Conservation (phyloP, 2,797 vertebrate species). For the Carcharodon carcharias region DNA sequence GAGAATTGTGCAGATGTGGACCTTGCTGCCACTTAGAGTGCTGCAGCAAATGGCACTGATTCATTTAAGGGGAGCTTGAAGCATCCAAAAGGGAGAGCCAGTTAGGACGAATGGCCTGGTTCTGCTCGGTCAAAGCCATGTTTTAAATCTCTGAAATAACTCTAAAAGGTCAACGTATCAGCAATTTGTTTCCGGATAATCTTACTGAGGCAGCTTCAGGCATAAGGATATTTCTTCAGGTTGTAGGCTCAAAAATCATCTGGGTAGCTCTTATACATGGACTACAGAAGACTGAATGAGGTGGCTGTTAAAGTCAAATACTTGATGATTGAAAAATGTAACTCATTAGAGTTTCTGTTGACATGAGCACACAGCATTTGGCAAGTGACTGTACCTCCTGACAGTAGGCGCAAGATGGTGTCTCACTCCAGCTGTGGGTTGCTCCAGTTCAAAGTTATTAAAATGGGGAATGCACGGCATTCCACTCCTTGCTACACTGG, state of each 20-base stretch:
- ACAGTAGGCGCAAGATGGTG: neutral
- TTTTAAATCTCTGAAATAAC: no score
- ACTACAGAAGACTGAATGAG: neutral
- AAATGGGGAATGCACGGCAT: neutral
- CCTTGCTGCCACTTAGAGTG: no score
- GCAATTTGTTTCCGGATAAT: neutral
- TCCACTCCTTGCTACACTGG: neutral
- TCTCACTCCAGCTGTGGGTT: neutral
- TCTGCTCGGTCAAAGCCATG: neutral
- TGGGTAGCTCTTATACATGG: neutral
- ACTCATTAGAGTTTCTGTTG: neutral
- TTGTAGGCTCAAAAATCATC: neutral
- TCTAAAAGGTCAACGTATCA: neutral
- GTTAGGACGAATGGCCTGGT: neutral
- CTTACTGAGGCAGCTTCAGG: neutral
- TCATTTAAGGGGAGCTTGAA: no score
- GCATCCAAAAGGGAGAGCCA: neutral
- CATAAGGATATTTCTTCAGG: neutral
- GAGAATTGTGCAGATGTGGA: no score
- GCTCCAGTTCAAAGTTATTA: neutral
- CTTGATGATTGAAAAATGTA: neutral
- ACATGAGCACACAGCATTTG: neutral
- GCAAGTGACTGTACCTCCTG: neutral
- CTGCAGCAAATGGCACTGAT: no score
- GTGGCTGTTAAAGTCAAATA: neutral